Conservation (phyloP, 2,113 vertebrate genomes). For the Anarhynchus alexandrinus region DNA sequence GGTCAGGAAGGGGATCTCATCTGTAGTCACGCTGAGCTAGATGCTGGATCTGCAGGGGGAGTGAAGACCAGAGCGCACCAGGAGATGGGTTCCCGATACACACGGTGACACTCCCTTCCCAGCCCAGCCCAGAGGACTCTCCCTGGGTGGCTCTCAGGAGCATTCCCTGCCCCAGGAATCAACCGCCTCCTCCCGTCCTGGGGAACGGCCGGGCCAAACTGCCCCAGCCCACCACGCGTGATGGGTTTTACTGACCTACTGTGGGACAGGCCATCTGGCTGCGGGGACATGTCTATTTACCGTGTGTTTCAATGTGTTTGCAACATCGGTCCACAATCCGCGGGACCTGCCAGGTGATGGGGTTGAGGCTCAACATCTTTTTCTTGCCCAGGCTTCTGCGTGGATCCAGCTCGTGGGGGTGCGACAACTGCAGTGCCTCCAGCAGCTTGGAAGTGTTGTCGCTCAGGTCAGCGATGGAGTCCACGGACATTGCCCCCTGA, state of each 20-base stretch:
- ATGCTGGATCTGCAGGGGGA: not conserved
- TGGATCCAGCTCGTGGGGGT: conserved; percentile 82
- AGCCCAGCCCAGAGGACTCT: too few species aligned
- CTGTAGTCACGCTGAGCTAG: not conserved
- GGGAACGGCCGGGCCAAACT: not conserved
- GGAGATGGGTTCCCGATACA: too few species aligned
- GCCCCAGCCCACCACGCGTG: fast-evolving
- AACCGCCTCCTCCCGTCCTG: too few species aligned
- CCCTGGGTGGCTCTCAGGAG: too few species aligned
- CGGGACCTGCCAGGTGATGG: conserved; percentile 88
- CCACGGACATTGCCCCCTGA: conserved; percentile 88
- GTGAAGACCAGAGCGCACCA: too few species aligned
- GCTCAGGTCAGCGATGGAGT: conserved; percentile 88
- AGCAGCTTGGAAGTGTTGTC: conserved; percentile 84
- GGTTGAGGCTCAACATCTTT: conserved; percentile 86
- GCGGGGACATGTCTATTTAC: conserved; percentile 46
- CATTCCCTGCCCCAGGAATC: too few species aligned
- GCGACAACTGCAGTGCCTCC: conserved; percentile 90
- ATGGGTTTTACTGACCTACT: fast-evolving
- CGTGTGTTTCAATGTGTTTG: conserved; percentile 82
- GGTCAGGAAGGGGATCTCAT: not conserved
- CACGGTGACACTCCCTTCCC: too few species aligned
- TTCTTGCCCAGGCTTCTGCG: conserved; percentile 75
- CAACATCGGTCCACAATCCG: conserved; percentile 89
- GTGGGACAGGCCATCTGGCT: fast-evolving